Conservation (phyloP, 2,888 invertebrate genomes). For the Herminia tarsipennalis region DNA sequence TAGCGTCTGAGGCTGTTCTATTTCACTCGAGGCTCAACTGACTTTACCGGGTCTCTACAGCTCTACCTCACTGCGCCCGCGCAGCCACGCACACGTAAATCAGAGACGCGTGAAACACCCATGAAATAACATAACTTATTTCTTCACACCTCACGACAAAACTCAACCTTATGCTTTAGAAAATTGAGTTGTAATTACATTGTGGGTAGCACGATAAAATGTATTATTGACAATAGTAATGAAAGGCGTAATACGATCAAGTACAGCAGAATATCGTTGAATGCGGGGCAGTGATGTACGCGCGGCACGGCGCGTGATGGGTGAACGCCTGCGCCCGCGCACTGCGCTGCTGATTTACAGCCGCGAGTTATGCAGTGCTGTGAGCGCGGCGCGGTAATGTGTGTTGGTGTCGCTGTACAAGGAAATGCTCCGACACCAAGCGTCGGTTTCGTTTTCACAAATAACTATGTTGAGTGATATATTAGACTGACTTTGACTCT, state of each 20-base stretch:
- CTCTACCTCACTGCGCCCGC: conserved; percentile 23
- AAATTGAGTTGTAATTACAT: conserved; percentile 12
- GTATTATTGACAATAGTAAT: conserved; percentile 40
- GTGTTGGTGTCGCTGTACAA: conserved; percentile 1
- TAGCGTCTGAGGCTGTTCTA: conserved; percentile 45
- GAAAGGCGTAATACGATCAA: conserved; percentile 42
- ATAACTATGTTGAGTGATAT: too few relatives aligned
- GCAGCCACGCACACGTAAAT: conserved; percentile 48
- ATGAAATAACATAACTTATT: conserved; percentile 38
- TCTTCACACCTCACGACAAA: conserved; percentile 4
- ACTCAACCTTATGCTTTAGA: neutral
- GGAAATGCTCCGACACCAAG: neutral
- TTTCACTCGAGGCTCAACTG: conserved; percentile 40
- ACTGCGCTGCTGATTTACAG: conserved; percentile 19
- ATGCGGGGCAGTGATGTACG: conserved; percentile 21
- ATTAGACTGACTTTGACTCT: too few relatives aligned
- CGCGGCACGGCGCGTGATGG: conserved; percentile 16
- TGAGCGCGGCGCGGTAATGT: conserved; percentile 2
- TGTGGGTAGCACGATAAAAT: conserved; percentile 13
- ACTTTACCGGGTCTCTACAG: conserved; percentile 17
- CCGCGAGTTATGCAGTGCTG: conserved; percentile 3
- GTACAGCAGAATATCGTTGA: conserved; percentile 14
- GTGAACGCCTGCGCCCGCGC: conserved; percentile 10
- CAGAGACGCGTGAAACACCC: conserved; percentile 51
- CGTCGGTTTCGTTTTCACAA: too few relatives aligned